Conservation (phyloP, 1,140 invertebrate species). For the Epicauta chinensis region DNA sequence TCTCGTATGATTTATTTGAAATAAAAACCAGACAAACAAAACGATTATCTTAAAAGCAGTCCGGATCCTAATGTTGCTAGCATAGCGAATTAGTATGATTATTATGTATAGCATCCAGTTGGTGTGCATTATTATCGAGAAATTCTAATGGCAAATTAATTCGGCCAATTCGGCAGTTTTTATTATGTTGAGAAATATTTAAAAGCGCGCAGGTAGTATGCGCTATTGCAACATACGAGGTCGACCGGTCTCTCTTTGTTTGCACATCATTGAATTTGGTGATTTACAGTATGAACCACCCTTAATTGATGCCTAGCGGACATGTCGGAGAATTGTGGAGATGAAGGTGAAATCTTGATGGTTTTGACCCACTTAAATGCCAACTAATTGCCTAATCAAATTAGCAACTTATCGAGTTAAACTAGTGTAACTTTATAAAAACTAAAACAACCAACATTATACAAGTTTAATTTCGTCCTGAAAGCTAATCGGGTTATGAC, state of each 20-base stretch:
- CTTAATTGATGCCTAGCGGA: too few species aligned
- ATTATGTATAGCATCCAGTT: slow-evolving; percentile 6
- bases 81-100: slow-evolving; percentile 13
- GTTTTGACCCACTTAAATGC: slow-evolving; percentile 16
- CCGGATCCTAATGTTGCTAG: too few species aligned
- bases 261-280: too few species aligned
- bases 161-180: not conserved
- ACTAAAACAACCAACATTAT: not conserved
- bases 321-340: too few species aligned
- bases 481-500: slow-evolving; percentile 11
- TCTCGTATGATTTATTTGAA: too few species aligned
- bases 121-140: slow-evolving; percentile 17
- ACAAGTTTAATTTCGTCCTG: slow-evolving; percentile 12
- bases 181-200: too few species aligned
- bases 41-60: too few species aligned
- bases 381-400: slow-evolving; percentile 14
- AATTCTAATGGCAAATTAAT: slow-evolving; percentile 18
- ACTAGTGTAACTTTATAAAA: too few species aligned
- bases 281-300: slow-evolving; percentile 8
- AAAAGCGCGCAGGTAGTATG: slow-evolving; percentile 17
- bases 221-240: slow-evolving; percentile 14
- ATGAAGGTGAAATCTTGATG: too few species aligned
- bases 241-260: slow-evolving; percentile 21
- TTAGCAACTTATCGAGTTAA: not conserved
- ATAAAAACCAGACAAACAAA: too few species aligned